These are phyloP conservation scores for Harpalus rubripes DNA, from an alignment of 2,888 invertebrate species.

Conservation along the genomic window DNA sequence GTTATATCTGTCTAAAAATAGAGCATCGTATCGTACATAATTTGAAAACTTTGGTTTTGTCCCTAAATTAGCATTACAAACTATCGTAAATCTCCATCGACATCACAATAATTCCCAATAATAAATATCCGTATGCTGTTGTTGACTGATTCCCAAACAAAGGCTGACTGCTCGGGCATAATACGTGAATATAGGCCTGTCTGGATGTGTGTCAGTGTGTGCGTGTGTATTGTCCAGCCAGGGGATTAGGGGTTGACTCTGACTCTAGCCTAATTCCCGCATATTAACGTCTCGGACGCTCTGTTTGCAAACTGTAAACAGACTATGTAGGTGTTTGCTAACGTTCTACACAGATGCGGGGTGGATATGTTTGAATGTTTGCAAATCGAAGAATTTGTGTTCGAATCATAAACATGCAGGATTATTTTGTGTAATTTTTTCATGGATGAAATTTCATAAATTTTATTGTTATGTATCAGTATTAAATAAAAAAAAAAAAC, in stretches of 20 bases:
- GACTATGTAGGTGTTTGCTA: conserved; percentile 15
- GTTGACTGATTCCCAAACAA: conserved; percentile 34
- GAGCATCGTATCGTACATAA: too few relatives aligned
- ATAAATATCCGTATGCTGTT: conserved; percentile 15
- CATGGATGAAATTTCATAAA: too few relatives aligned
- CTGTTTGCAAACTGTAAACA: conserved; percentile 57
- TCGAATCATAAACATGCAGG: too few relatives aligned
- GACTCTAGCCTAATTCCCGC: conserved; percentile 56
- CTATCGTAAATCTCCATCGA: neutral
- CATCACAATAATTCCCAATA: conserved; percentile 45
- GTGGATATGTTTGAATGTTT: neutral
- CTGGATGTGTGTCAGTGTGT: conserved; percentile 8
- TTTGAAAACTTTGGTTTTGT: too few relatives aligned
- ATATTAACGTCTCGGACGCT: conserved; percentile 50
- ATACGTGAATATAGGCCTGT: conserved; percentile 22
- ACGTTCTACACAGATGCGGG: neutral
- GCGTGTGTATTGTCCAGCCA: conserved; percentile 7
- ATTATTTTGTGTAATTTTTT: too few relatives aligned
- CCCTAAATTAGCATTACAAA: conserved; percentile 13
- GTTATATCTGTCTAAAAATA: too few relatives aligned
- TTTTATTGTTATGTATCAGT: too few relatives aligned
- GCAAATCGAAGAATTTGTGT: neutral
- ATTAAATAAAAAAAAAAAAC: too few relatives aligned
- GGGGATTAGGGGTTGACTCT: conserved; percentile 38
- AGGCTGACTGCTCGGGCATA: neutral